These are phyloP conservation scores for Glaucomys volans DNA, from an alignment of 2,113 vertebrate genomes.

Conservation along the genomic window DNA sequence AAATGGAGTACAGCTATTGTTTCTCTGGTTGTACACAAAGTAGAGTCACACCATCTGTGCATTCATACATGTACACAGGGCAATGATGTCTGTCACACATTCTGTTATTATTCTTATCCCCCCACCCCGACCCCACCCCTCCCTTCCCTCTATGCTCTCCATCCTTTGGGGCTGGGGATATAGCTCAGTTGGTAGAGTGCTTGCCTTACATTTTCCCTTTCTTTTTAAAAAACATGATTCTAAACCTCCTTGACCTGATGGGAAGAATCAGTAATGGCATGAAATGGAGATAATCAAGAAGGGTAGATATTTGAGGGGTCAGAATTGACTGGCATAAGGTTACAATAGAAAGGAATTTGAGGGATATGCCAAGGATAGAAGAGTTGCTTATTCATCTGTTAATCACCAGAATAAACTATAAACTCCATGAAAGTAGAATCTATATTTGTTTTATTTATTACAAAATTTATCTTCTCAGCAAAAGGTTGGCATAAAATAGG, in stretches of 20 bases:
- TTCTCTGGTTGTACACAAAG: too few species aligned
- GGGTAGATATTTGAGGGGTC: not conserved
- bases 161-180: too few species aligned
- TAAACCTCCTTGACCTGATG: not conserved
- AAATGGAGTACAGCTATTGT: too few species aligned
- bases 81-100: too few species aligned
- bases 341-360: not conserved
- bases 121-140: too few species aligned
- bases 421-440: not conserved
- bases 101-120: too few species aligned
- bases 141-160: too few species aligned
- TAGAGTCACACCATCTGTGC: too few species aligned
- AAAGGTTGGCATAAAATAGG: constrained; percentile 7
- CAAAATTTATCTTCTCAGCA: not conserved
- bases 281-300: not conserved
- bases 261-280: not conserved
- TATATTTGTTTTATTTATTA: not conserved
- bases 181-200: too few species aligned
- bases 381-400: not conserved
- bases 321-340: not conserved
- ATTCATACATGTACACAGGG: too few species aligned
- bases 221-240: not conserved
- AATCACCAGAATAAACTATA: not conserved
- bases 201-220: too few species aligned
- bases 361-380: not conserved